phyloP scores from a whole-genome alignment of 2,113 vertebrate species.

The Riparia riparia region DNA sequence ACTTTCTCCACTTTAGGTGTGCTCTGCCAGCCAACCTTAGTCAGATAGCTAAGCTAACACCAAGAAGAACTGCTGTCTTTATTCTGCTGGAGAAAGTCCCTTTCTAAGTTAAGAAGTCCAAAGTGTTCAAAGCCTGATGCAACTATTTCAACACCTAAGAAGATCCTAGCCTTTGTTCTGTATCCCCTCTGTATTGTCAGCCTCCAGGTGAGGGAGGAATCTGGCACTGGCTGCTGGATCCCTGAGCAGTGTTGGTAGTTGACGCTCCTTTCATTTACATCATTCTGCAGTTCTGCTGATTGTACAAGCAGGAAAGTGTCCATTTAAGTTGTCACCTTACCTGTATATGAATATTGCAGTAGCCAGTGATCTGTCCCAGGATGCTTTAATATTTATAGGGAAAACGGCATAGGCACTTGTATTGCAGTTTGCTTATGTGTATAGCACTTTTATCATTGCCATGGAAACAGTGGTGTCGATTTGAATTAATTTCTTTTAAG shows the following conservation, averaged over 20 bases:
- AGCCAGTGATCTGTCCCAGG: not conserved
- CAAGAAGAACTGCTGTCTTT: not conserved
- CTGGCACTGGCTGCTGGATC: not conserved
- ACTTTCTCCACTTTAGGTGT: not conserved
- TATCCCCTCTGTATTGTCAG: not conserved
- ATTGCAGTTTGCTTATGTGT: not conserved
- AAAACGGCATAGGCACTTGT: not conserved
- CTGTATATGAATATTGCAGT: not conserved
- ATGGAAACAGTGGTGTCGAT: slow-evolving; percentile 4
- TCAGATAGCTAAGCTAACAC: not conserved
- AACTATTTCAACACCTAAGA: not conserved
- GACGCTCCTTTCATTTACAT: not conserved
- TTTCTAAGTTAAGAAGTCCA: not conserved
- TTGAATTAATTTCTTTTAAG: slow-evolving; percentile 6
- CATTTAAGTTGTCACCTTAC: not conserved
- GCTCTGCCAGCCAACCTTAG: not conserved
- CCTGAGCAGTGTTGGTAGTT: not conserved
- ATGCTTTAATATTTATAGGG: not conserved
- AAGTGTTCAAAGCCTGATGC: not conserved
- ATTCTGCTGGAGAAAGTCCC: not conserved
- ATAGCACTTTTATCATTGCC: not conserved
- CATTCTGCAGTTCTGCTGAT: not conserved
- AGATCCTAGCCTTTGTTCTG: not conserved
- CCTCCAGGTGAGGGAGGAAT: not conserved
- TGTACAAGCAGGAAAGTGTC: not conserved